These are phyloP conservation scores for Nemotelus nigrinus DNA, from an alignment of 2,888 invertebrate genomes.

Conservation along the genomic window DNA sequence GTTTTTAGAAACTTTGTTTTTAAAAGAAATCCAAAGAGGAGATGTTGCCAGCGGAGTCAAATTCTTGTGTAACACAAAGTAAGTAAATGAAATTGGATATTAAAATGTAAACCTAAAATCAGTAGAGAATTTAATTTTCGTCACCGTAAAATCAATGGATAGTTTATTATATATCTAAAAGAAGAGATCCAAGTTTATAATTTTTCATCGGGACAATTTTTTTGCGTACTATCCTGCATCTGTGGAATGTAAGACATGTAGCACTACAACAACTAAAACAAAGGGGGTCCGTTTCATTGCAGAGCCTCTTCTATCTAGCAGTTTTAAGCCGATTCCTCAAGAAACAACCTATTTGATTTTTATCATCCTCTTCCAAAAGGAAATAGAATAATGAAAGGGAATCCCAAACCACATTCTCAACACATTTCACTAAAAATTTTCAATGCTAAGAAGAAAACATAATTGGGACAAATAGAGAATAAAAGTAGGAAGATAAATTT, in stretches of 20 bases:
- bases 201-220: not conserved
- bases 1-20: conserved; percentile 12
- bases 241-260: not conserved
- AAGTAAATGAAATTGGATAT: not conserved
- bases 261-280: no score
- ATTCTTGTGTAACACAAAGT: conserved; percentile 32
- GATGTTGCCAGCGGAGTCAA: not conserved
- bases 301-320: no score
- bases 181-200: not conserved
- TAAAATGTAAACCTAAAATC: not conserved
- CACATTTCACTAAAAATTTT: no score
- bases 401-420: no score
- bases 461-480: no score
- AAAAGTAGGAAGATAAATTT: no score
- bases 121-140: not conserved
- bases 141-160: not conserved
- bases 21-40: conserved; percentile 19
- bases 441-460: no score
- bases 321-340: no score
- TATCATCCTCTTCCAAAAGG: no score
- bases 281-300: no score
- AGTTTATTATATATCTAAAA: not conserved
- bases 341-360: no score
- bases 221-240: not conserved
- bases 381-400: no score